A percentile compares a stretch with the other conserved stretches of the same genome.
phyloP scores from a whole-genome alignment of 2,797 vertebrate genomes.

The Spondyliosoma cantharus region DNA sequence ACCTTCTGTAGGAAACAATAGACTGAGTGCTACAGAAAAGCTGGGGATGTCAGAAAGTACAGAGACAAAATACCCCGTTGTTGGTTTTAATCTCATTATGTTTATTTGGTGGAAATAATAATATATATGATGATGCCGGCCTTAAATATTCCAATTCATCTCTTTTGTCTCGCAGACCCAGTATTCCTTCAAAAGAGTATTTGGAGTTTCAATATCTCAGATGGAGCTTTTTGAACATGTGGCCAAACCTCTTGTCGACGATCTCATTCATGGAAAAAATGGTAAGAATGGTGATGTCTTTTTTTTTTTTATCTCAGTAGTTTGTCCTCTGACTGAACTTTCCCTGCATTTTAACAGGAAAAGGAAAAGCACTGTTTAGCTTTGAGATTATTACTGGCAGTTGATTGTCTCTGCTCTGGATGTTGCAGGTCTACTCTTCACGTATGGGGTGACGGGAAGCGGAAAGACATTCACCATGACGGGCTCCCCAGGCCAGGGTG shows the following conservation, averaged over 20 bases:
- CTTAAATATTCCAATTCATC: background rate
- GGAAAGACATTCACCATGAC: conserved; percentile 98
- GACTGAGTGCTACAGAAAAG: background rate
- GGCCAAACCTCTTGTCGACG: conserved; percentile 92
- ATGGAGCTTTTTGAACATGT: conserved; percentile 91
- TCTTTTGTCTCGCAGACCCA: conserved; percentile 86
- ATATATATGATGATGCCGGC: background rate
- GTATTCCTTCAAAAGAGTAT: conserved; percentile 96
- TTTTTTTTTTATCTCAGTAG: background rate
- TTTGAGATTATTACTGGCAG: background rate
- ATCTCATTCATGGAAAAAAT: conserved; percentile 93
- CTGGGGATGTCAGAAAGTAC: background rate
- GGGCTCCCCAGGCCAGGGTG: conserved; percentile 92
- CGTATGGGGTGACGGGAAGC: conserved; percentile 96
- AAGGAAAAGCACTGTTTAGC: background rate
- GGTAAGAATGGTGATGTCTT: conserved; percentile 78
- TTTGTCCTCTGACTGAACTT: background rate
- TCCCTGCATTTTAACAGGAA: background rate
- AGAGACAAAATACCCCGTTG: background rate
- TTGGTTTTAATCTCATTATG: conserved; percentile 2
- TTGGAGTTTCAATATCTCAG: conserved; percentile 89
- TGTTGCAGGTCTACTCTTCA: conserved; percentile 93
- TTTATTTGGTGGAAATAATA: background rate
- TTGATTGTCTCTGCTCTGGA: background rate
- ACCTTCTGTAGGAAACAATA: background rate